phyloP scores from a whole-genome alignment of 2,113 vertebrate species.

The Cebidichthys violaceus region DNA sequence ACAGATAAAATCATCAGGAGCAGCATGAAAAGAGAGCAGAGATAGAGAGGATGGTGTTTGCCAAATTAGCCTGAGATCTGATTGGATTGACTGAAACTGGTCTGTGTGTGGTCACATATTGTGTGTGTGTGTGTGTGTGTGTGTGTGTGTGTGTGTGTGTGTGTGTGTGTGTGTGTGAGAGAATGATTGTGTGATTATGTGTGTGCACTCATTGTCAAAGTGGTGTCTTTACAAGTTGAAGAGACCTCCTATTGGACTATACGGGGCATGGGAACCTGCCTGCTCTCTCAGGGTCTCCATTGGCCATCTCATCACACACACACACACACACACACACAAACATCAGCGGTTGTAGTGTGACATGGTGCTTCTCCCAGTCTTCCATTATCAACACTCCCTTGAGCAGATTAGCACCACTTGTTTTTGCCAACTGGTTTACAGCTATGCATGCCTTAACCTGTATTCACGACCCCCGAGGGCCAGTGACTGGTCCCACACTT shows the following conservation, averaged over 20 bases:
- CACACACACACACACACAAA: slow-evolving; percentile 1
- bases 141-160: slow-evolving; percentile 2
- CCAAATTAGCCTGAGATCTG: slow-evolving; percentile 70
- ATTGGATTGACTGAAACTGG: slow-evolving; percentile 42
- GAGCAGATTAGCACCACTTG: slow-evolving; percentile 67
- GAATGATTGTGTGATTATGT: slow-evolving; percentile 33
- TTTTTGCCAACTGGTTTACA: slow-evolving; percentile 67
- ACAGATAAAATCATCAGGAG: slow-evolving; percentile 60
- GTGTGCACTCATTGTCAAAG: slow-evolving; percentile 39
- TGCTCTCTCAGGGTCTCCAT: slow-evolving; percentile 67
- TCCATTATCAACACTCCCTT: slow-evolving; percentile 47
- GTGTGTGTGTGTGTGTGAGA: slow-evolving; percentile 18
- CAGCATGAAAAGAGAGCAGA: slow-evolving; percentile 44
- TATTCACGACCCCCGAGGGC: slow-evolving; percentile 23
- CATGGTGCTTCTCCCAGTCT: slow-evolving; percentile 47
- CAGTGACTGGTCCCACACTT: slow-evolving; percentile 40
- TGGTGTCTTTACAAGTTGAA: slow-evolving; percentile 66
- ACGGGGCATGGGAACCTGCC: slow-evolving; percentile 79
- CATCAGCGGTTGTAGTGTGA: slow-evolving; percentile 52
- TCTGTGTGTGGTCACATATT: slow-evolving; percentile 64
- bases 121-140: slow-evolving; percentile 29
- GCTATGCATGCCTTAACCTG: slow-evolving; percentile 62
- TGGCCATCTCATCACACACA: slow-evolving; percentile 60
- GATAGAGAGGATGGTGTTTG: slow-evolving; percentile 50
- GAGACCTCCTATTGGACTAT: slow-evolving; percentile 63